Evolutionary conservation across 2,888 invertebrate species (phyloP).

Genomic region (Pegoplata infirma): DNA sequence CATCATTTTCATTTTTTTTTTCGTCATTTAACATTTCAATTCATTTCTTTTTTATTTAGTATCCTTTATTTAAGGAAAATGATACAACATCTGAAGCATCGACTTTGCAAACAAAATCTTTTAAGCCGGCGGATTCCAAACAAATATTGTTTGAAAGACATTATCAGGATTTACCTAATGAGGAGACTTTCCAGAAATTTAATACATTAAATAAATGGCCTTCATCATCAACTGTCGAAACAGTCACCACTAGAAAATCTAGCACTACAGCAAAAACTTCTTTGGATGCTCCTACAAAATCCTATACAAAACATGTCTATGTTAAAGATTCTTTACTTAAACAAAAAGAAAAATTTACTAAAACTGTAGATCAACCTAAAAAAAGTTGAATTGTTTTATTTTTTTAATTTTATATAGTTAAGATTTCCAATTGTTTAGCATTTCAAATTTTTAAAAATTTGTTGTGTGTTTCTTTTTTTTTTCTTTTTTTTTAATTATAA

Average conservation of each 20-base stretch:
- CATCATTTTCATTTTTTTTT: conserved; percentile 17
- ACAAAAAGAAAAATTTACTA: conserved; percentile 22
- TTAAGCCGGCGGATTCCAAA: not conserved
- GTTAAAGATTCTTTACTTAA: conserved; percentile 35
- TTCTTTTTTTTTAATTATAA: no score
- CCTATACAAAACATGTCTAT: conserved; percentile 41
- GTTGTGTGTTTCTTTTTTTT: not conserved
- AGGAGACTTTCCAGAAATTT: not conserved
- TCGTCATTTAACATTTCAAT: conserved; percentile 43
- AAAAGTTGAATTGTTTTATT: conserved; percentile 48
- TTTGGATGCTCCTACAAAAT: conserved; percentile 4
- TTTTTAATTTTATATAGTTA: not conserved
- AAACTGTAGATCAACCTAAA: conserved; percentile 19
- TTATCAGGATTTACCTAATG: conserved; percentile 1
- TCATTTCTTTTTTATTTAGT: conserved; percentile 46
- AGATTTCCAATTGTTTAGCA: conserved; percentile 40
- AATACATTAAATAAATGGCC: conserved; percentile 35
- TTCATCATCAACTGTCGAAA: conserved; percentile 1
- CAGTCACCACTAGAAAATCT: conserved; percentile 45
- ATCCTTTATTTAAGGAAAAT: conserved; percentile 16
- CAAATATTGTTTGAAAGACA: not conserved
- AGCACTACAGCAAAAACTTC: not conserved
- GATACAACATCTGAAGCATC: conserved; percentile 5
- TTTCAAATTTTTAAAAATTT: not conserved
- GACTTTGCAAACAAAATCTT: not conserved